phyloP scores from a whole-genome alignment of 2,113 vertebrate genomes.

The Heptranchias perlo region DNA sequence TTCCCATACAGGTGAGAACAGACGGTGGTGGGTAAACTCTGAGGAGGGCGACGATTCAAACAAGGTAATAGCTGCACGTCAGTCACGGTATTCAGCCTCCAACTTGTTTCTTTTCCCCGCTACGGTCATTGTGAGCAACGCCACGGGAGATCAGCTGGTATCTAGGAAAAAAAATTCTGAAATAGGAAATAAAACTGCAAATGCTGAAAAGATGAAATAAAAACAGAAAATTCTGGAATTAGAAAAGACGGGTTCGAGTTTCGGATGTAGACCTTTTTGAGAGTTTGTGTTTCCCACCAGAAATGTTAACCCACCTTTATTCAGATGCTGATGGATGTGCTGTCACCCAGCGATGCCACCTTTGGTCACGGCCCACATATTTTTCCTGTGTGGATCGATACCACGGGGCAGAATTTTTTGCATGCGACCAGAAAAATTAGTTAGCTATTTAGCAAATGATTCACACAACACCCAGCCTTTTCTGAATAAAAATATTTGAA shows the following conservation, averaged over 20 bases:
- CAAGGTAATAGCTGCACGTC: neutral
- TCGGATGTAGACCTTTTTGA: neutral
- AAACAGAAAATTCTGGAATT: neutral
- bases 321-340: too few relatives aligned
- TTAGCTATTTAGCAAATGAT: neutral
- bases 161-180: neutral
- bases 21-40: neutral
- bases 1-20: neutral
- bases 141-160: neutral
- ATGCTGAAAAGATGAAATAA: slow-evolving; percentile 19
- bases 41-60: neutral
- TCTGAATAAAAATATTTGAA: too few relatives aligned
- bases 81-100: neutral
- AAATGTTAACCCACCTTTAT: neutral
- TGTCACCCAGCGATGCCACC: neutral
- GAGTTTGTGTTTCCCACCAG: neutral
- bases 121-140: neutral
- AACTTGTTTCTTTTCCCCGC: neutral
- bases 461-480: too few relatives aligned
- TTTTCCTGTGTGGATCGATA: neutral
- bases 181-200: neutral
- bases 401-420: neutral
- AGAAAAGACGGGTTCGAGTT: neutral
- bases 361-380: neutral
- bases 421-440: neutral